Conservation (phyloP, 2,113 vertebrate genomes). For the Riparia riparia region DNA sequence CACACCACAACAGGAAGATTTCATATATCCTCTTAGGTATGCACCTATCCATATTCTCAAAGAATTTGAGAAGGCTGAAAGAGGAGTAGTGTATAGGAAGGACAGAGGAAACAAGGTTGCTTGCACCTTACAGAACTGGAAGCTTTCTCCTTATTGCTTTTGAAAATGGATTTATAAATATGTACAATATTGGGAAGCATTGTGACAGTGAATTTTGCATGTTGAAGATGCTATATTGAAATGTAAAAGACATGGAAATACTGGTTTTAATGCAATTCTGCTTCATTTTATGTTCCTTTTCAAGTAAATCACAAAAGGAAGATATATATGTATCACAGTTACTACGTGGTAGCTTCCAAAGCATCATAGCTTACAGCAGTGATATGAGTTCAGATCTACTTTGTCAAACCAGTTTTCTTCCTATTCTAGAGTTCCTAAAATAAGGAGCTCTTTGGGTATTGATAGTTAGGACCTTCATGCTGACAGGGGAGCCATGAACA, state of each 20-base stretch:
- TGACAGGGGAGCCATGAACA: background rate
- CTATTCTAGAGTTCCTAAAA: background rate
- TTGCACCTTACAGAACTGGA: background rate
- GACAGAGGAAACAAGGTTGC: background rate
- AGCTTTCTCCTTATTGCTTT: background rate
- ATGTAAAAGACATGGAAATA: background rate
- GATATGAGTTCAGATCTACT: background rate
- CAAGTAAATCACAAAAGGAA: background rate
- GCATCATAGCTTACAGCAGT: background rate
- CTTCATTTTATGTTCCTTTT: background rate
- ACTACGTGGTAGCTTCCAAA: background rate
- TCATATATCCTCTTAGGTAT: background rate
- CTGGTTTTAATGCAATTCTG: background rate
- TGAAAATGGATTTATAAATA: background rate
- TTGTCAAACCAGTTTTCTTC: background rate
- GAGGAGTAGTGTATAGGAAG: background rate
- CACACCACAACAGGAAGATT: background rate
- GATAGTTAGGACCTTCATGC: background rate
- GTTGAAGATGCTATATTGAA: background rate
- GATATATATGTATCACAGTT: rapidly evolving
- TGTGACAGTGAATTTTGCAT: background rate
- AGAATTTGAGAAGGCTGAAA: background rate
- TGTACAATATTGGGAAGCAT: background rate
- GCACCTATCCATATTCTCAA: background rate
- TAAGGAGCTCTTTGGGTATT: background rate